Evolutionary conservation across 2,888 invertebrate species (phyloP).

Genomic region (Mantis religiosa): DNA sequence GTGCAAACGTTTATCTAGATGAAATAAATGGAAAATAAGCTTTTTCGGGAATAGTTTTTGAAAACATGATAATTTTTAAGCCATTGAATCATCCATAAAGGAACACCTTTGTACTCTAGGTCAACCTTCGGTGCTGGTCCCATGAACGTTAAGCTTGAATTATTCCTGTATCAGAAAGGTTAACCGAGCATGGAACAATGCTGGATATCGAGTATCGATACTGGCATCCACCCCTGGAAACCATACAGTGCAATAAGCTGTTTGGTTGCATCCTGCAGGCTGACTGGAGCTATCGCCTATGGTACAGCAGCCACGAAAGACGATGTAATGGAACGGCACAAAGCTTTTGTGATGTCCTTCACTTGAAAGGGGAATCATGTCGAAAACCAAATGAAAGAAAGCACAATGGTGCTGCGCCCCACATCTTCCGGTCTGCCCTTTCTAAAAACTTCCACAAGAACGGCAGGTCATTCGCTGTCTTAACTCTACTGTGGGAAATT

Average conservation of each 20-base stretch:
- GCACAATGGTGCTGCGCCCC: background rate
- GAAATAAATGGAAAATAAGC: too few relatives aligned
- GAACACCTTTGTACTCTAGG: too few relatives aligned
- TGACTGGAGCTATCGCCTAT: background rate
- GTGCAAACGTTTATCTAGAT: too few relatives aligned
- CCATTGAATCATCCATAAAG: too few relatives aligned
- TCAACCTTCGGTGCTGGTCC: too few relatives aligned
- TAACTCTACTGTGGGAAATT: background rate
- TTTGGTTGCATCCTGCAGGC: background rate
- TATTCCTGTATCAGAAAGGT: background rate
- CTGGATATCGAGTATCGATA: background rate
- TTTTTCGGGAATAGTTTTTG: too few relatives aligned
- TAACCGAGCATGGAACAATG: background rate
- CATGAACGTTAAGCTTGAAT: background rate
- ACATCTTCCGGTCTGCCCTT: background rate
- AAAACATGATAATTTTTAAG: too few relatives aligned
- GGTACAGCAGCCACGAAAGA: background rate
- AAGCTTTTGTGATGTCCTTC: background rate
- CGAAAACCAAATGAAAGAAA: background rate
- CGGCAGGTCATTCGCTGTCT: background rate
- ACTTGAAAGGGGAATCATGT: background rate
- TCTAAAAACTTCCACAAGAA: background rate
- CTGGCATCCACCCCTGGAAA: background rate
- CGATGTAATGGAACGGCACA: background rate
- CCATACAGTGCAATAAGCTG: background rate